These are phyloP conservation scores for Corynorhinus townsendii DNA, from an alignment of 2,113 vertebrate species.

Conservation along the genomic window DNA sequence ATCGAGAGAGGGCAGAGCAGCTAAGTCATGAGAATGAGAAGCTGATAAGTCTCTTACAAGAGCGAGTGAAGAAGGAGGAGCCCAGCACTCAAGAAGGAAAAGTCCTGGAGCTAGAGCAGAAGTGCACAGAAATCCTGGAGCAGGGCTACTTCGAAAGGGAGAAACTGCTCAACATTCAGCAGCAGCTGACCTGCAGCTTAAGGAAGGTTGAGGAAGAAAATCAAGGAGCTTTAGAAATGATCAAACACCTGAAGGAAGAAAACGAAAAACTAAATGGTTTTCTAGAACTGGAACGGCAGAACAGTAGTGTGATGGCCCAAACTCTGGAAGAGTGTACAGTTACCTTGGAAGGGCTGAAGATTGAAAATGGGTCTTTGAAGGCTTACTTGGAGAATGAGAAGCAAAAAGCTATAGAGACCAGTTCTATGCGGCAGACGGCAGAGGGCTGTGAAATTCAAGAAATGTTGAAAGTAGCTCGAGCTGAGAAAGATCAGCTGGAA, in stretches of 20 bases:
- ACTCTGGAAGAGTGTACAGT: constrained; percentile 83
- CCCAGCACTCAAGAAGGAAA: constrained; percentile 80
- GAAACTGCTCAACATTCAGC: constrained; percentile 95
- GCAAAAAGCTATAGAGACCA: constrained; percentile 85
- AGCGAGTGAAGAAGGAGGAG: constrained; percentile 85
- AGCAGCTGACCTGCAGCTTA: constrained; percentile 93
- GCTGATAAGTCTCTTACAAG: constrained; percentile 86
- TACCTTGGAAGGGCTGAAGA: constrained; percentile 82
- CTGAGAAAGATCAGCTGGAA: constrained; percentile 90
- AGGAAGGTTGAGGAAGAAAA: constrained; percentile 91
- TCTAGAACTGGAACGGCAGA: constrained; percentile 84
- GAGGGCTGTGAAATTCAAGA: constrained; percentile 85
- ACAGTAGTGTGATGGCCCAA: constrained; percentile 65
- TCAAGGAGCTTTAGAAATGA: constrained; percentile 85
- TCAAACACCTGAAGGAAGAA: constrained; percentile 85
- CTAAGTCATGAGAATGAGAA: constrained; percentile 92
- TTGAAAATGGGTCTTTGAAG: constrained; percentile 89
- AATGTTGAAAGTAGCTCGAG: constrained; percentile 85
- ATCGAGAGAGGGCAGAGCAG: constrained; percentile 90
- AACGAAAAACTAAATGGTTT: constrained; percentile 81
- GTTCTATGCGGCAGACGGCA: constrained; percentile 79
- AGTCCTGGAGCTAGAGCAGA: constrained; percentile 89
- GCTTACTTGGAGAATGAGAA: constrained; percentile 88
- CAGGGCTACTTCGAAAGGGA: constrained; percentile 93
- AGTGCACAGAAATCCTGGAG: constrained; percentile 88